Conservation (phyloP, 2,888 invertebrate genomes). For the Girardia tigrina region DNA sequence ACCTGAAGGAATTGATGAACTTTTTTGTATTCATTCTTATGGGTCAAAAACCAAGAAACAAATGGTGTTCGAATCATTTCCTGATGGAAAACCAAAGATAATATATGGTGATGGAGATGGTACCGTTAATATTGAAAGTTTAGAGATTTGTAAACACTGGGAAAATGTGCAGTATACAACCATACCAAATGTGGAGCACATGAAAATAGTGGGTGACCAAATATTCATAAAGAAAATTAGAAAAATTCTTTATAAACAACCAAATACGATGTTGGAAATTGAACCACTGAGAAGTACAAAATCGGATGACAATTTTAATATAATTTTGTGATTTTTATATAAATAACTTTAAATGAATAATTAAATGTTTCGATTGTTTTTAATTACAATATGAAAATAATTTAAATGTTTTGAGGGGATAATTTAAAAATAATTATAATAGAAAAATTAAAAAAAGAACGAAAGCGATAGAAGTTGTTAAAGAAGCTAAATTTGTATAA, state of each 20-base stretch:
- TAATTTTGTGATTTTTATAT: no score
- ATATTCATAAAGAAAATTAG: neutral
- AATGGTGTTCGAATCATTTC: neutral
- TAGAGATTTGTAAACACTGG: slow-evolving; percentile 27
- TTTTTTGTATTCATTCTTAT: slow-evolving; percentile 17
- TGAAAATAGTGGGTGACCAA: neutral
- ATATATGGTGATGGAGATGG: neutral
- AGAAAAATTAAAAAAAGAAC: no score
- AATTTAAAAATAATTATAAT: no score
- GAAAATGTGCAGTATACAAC: neutral
- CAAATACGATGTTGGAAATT: no score
- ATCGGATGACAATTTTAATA: no score
- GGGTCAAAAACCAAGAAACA: neutral
- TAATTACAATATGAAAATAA: no score
- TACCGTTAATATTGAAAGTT: slow-evolving; percentile 11
- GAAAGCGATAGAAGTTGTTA: no score
- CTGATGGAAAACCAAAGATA: neutral
- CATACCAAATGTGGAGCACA: neutral
- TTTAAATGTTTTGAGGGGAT: no score
- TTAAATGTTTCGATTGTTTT: no score
- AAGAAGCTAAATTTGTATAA: no score
- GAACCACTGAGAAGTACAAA: no score
- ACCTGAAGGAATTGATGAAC: slow-evolving; percentile 26
- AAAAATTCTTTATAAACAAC: neutral
- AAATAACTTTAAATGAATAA: no score